Base-by-base conservation (phyloP, 1,140 invertebrate genomes). In the Agraylea sexmaculata region DNA sequence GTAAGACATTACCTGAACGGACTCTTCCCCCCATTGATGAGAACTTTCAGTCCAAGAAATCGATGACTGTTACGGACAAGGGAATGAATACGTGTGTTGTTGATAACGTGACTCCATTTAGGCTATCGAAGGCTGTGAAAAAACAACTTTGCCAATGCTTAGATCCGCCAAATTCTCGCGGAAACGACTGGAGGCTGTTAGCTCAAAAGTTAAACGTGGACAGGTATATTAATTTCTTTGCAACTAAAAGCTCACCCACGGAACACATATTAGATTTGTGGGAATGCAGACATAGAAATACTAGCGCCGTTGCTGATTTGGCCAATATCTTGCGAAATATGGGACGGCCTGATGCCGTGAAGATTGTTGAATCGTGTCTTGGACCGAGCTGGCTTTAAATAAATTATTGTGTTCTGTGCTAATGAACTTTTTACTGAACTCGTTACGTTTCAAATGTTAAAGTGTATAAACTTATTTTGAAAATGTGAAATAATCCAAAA, bases 161-260 rank as follows among this genome's bases (percentile, higher is more conserved):
- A 40, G 91, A 95, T 64, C 84, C 88, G 12, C 89, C 90, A 1
- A 89, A 88, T 53, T 73, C 80, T 1, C 73, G 87, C 43, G 89
- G 90, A 22, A 93, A 91, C 58, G 91, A 96, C 58, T 97, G 91
- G 92, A 74, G 91, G 49, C 81, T 92, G 71, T 66, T 96, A 33
- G 90, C 91, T 29, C 78, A 88, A 55, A 79, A 82, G 55, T 71
- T 96, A 8, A 79, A 81, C 55, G 87, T 93, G 27, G 89, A 95
- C 71, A 81, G 89, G 57, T 94, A 95, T 60, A 91, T 92, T 37
- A 92, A 92, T 56, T 96, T 88, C 70, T 94, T 96, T 59, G 90
- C 91, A 25, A 92, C 88, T 27, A 94, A 95, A 66, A 75, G 80
- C 42, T 94, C 89, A 51, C 92, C 92, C n/a, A 95, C 91, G 18